phyloP scores from a whole-genome alignment of 2,113 vertebrate species.

The Caranx melampygus region DNA sequence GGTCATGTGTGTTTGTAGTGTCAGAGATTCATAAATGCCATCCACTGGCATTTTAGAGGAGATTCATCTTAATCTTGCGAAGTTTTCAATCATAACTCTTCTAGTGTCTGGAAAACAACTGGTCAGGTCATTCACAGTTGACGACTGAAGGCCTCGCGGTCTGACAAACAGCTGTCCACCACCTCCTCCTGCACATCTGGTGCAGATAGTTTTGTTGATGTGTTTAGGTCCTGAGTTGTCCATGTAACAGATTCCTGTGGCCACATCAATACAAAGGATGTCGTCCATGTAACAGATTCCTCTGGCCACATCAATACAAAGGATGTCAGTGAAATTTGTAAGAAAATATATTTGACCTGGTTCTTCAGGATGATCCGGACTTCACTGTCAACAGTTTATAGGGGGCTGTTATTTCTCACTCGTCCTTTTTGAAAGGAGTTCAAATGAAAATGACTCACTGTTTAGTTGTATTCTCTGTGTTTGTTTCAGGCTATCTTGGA shows the following conservation, averaged over 20 bases:
- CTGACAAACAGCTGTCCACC: neutral
- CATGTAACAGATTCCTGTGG: neutral
- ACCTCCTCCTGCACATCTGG: neutral
- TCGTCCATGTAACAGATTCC: neutral
- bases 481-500: slow-evolving; percentile 92
- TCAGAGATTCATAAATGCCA: slow-evolving; percentile 57
- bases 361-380: neutral
- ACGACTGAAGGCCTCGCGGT: neutral
- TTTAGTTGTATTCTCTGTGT: slow-evolving; percentile 5
- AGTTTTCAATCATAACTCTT: slow-evolving; percentile 34
- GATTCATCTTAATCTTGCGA: slow-evolving; percentile 24
- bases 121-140: slow-evolving; percentile 19
- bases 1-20: slow-evolving; percentile 48
- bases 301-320: neutral
- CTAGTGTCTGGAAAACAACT: slow-evolving; percentile 6
- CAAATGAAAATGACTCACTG: neutral
- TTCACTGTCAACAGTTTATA: neutral
- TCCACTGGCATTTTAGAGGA: slow-evolving; percentile 59
- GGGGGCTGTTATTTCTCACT: neutral
- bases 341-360: neutral
- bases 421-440: neutral
- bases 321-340: neutral
- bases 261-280: neutral
- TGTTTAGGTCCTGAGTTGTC: neutral
- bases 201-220: neutral